Conservation (phyloP, 2,797 vertebrate species). For the Ceyx erithaca region DNA sequence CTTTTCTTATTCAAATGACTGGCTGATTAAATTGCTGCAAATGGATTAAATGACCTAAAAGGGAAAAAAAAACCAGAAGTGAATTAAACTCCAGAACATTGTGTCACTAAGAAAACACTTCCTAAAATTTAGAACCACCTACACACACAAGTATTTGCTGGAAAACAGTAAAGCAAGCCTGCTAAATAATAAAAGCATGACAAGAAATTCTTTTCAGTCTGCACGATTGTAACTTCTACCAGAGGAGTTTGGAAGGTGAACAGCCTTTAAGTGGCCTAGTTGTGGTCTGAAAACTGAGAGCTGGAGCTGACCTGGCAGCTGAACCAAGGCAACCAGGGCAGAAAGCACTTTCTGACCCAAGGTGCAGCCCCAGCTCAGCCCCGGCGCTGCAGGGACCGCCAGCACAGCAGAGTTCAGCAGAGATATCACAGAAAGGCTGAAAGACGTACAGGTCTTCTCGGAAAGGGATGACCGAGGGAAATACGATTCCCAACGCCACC, state of each 20-base stretch:
- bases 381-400: no score
- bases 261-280: background rate
- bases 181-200: fast-evolving
- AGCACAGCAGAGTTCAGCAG: background rate
- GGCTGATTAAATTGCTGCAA: background rate
- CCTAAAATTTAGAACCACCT: background rate
- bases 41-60: background rate
- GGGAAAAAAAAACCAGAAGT: fast-evolving
- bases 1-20: background rate
- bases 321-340: background rate
- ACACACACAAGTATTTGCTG: background rate
- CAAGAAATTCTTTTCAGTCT: background rate
- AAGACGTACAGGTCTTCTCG: fast-evolving
- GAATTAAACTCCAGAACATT: background rate
- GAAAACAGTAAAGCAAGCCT: background rate
- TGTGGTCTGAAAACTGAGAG: background rate
- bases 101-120: background rate
- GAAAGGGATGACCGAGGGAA: background rate
- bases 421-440: background rate
- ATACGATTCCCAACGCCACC: fast-evolving
- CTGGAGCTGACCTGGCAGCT: background rate
- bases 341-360: fast-evolving
- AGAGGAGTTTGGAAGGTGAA: background rate
- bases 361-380: background rate
- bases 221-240: background rate